Conservation (phyloP, 2,113 vertebrate species). For the Deroptyus accipitrinus region DNA sequence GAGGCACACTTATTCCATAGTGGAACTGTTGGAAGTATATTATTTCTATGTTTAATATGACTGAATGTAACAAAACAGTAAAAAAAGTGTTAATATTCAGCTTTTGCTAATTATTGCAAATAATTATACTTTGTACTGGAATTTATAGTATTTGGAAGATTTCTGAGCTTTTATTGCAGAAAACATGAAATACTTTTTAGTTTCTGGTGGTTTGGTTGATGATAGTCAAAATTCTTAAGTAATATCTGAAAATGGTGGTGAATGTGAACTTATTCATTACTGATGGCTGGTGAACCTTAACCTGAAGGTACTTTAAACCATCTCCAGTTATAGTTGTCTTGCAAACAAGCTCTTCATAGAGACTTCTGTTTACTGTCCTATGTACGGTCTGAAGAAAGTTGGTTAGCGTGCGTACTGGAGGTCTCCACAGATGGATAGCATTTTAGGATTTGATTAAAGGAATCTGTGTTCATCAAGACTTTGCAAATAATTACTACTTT, state of each 20-base stretch:
- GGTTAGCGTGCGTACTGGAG: not conserved
- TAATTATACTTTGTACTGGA: not conserved
- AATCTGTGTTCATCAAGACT: not conserved
- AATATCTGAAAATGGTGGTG: not conserved
- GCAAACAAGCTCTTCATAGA: not conserved
- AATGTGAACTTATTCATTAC: not conserved
- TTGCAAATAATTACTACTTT: not conserved
- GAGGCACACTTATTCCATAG: not conserved
- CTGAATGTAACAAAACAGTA: not conserved
- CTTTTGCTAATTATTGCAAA: not conserved
- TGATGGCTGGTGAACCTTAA: not conserved
- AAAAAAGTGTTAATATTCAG: not conserved
- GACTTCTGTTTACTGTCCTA: not conserved
- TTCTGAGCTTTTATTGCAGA: not conserved
- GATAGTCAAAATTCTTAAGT: not conserved
- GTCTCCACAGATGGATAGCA: not conserved
- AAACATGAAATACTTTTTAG: not conserved
- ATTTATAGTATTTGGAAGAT: not conserved
- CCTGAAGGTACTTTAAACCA: not conserved
- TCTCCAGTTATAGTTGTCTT: not conserved
- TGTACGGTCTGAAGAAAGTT: not conserved
- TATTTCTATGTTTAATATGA: not conserved
- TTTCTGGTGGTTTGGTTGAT: not conserved
- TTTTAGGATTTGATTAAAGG: not conserved
- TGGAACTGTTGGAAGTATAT: not conserved